Base-by-base conservation (phyloP, 2,113 vertebrate genomes). In the Zootoca vivipara region DNA sequence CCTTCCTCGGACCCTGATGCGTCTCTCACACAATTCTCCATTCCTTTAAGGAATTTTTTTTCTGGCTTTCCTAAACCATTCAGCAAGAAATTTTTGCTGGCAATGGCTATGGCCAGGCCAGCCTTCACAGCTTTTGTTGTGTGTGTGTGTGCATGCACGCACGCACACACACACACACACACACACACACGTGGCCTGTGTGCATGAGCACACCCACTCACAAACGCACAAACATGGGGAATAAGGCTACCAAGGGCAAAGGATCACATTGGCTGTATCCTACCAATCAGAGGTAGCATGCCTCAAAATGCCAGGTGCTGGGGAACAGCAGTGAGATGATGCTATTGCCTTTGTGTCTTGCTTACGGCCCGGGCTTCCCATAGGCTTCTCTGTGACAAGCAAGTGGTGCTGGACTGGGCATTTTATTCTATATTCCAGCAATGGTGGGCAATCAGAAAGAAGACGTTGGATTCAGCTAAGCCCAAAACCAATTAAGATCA, bases 381-480 rank as follows among this genome's bases (percentile, higher is more conserved):
- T 10, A n/a, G 74, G 74, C 38, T 42, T 40, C 35, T 30, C 2
- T 58, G 6, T 28, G 22, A 9, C 7, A 12, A 78, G 46, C 12
- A 5, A 7, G 46, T 46, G 78, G 9, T 33, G 26, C 42, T 78
- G 28, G 52, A 58, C 28, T 33, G 46, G 46, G 12, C 89, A 86
- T 83, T 5, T 16, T 62, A 20, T 62, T 62, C 83, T 89, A 74
- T 85, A 69, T 78, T 85, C 4, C 81, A 46, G 78, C 78, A 56
- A 22, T 8, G 0, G 52, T 79, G 88, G 10, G 62, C 8, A 28
- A 1, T 67, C 65, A 72, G 42, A 87, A 82, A 87, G 52, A 72
- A 78, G 86, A 69, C 33, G 13, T 92, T 83, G 75, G 3, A 8
- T 89, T 83, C 90, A 89, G 82, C 88, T 75, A 87, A 35, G 83